A percentile compares a stretch with the other conserved stretches of the same genome.
Evolutionary conservation across 2,888 invertebrate species (phyloP).

Genomic region (Clanis bilineata): DNA sequence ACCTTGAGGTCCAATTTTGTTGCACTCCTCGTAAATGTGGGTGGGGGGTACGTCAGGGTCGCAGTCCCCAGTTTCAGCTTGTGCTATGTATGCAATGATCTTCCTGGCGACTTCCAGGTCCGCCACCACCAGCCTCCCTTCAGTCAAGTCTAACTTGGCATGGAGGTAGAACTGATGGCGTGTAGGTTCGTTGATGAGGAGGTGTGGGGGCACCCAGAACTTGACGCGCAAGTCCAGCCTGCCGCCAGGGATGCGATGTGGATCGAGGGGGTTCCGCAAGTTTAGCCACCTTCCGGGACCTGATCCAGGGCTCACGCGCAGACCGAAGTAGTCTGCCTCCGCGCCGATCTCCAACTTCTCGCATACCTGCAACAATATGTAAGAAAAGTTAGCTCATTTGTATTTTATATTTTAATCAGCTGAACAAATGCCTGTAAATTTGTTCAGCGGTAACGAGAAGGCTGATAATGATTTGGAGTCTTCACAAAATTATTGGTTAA

Average conservation of each 20-base stretch:
- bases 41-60: constrained; percentile 83
- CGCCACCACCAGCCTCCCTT: constrained; percentile 87
- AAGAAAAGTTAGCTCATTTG: background rate
- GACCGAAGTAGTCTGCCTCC: constrained; percentile 94
- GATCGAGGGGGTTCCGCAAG: constrained; percentile 90
- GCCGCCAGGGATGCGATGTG: constrained; percentile 86
- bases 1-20: constrained; percentile 83
- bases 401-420: background rate
- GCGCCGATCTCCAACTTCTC: constrained; percentile 91
- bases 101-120: constrained; percentile 87
- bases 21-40: constrained; percentile 84
- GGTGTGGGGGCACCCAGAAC: constrained; percentile 95
- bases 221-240: constrained; percentile 90
- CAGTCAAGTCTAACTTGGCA: constrained; percentile 88
- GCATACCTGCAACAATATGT: constrained; percentile 85
- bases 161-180: constrained; percentile 94
- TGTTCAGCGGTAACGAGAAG: too few species aligned
- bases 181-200: constrained; percentile 91
- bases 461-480: too few species aligned
- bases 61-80: constrained; percentile 88
- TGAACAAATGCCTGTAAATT: too few species aligned
- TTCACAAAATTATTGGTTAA: too few species aligned
- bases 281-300: constrained; percentile 94
- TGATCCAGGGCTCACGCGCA: constrained; percentile 82
- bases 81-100: constrained; percentile 89